Conservation (phyloP, 2,113 vertebrate species). For the Macroglossus sobrinus region DNA sequence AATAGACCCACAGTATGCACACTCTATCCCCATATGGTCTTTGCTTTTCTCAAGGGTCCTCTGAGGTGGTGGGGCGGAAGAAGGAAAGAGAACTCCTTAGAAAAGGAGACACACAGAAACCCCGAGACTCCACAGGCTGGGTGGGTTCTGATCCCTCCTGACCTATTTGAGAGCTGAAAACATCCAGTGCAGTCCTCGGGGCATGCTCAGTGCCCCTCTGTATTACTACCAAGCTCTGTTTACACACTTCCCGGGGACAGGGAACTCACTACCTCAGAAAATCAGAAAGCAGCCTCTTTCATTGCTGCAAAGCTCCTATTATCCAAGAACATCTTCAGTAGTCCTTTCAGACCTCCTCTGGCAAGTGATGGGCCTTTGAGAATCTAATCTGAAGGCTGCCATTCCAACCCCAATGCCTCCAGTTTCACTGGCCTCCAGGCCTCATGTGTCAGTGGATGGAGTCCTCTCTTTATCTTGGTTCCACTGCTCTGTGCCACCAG, state of each 20-base stretch:
- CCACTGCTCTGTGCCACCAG: not conserved
- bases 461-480: not conserved
- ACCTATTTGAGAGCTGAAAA: not conserved
- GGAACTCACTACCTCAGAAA: not conserved
- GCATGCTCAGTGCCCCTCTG: not conserved
- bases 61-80: not conserved
- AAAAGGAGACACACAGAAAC: not conserved
- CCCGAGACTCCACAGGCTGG: not conserved
- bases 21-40: slow-evolving; percentile 3
- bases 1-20: not conserved
- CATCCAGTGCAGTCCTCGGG: not conserved
- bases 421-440: not conserved
- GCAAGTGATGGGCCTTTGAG: not conserved
- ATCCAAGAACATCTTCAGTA: not conserved
- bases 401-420: not conserved
- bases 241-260: not conserved
- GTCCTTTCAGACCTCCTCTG: not conserved
- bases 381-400: not conserved
- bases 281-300: not conserved
- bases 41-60: slow-evolving; percentile 31
- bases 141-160: not conserved
- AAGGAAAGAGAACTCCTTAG: not conserved
- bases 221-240: not conserved
- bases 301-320: not conserved
- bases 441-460: not conserved